A percentile compares a stretch with the other conserved stretches of the same genome.
These are phyloP conservation scores for Myotis brandtii DNA, from an alignment of 2,113 vertebrate species.

Conservation along the genomic window DNA sequence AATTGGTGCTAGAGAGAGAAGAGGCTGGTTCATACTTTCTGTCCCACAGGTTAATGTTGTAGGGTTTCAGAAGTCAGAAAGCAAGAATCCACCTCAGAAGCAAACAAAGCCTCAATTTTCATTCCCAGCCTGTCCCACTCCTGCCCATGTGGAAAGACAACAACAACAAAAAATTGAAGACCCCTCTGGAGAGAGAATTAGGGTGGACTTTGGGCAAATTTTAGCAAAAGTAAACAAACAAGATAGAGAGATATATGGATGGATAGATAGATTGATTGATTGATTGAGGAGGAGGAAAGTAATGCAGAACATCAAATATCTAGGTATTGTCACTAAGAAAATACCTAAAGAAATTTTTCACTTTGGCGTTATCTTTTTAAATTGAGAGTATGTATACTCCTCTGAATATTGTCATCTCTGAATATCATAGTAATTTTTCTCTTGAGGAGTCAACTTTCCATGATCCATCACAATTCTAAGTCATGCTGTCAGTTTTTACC, in stretches of 20 bases:
- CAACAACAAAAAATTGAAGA: background rate
- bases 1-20: background rate
- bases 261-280: background rate
- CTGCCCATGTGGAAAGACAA: background rate
- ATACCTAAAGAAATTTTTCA: conserved; percentile 31
- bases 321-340: conserved; percentile 18
- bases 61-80: conserved; percentile 37
- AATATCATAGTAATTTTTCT: background rate
- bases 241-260: background rate
- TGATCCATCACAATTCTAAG: background rate
- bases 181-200: background rate
- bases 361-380: conserved; percentile 28
- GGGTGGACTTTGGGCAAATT: background rate
- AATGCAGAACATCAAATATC: background rate
- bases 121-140: background rate
- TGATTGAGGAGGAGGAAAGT: background rate
- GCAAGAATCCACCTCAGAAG: background rate
- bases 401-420: conserved; percentile 21
- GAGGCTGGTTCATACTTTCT: conserved; percentile 1
- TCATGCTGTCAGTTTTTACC: background rate
- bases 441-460: background rate
- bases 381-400: background rate
- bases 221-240: background rate
- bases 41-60: background rate
- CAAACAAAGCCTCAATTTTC: background rate